These are phyloP conservation scores for Cherax destructor DNA, from an alignment of 1,140 invertebrate species.

Conservation along the genomic window DNA sequence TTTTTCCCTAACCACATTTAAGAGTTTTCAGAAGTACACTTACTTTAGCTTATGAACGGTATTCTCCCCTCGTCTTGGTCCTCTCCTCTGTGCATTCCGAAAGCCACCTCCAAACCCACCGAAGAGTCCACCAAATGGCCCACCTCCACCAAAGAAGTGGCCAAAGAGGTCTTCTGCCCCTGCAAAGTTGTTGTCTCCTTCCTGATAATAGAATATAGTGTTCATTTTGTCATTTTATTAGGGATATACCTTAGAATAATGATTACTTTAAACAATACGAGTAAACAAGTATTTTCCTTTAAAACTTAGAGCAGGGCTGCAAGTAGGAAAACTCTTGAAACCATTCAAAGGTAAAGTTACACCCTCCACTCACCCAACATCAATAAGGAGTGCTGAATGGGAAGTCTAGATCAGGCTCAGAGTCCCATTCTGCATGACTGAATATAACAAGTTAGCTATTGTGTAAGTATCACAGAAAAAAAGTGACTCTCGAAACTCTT, in stretches of 20 bases:
- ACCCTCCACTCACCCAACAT: no score
- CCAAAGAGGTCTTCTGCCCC: conserved; percentile 80
- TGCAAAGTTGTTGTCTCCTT: conserved; percentile 74
- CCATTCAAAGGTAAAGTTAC: no score
- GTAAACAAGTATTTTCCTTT: no score
- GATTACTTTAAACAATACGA: not conserved
- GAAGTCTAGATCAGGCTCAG: no score
- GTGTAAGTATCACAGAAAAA: no score
- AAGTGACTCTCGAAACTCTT: no score
- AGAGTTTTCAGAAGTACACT: conserved; percentile 23
- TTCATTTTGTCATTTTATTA: not conserved
- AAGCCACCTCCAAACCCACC: conserved; percentile 78
- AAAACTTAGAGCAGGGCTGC: no score
- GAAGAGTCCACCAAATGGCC: conserved; percentile 78
- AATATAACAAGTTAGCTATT: no score
- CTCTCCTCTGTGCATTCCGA: conserved; percentile 75
- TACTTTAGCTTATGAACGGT: conserved; percentile 83
- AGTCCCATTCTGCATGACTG: no score
- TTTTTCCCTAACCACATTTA: no score
- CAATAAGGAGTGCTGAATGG: no score
- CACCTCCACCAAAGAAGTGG: conserved; percentile 81
- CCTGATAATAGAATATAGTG: conserved; percentile 55
- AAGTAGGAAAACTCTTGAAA: no score
- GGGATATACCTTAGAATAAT: not conserved
- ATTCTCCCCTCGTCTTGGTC: conserved; percentile 81